Base-by-base conservation (phyloP, 2,113 vertebrate species). In the Ondatra zibethicus region DNA sequence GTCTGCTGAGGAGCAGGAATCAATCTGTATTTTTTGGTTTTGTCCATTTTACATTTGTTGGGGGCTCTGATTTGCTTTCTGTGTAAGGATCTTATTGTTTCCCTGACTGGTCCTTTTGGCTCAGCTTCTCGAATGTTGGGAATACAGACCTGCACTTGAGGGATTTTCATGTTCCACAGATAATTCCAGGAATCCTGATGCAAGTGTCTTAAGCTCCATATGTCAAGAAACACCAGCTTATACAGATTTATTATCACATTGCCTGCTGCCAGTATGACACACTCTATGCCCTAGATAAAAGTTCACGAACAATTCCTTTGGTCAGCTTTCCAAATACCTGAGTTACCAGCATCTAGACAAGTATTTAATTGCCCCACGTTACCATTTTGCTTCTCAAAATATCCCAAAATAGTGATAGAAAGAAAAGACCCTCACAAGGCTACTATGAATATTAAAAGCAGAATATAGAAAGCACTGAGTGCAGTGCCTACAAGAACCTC, bases 281-380 rank as follows among this genome's bases (percentile, higher is more conserved):
- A 23, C 75, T 65, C 27, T 25, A 4, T 70, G 25, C 10, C 77
- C 7, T 47, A 81, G 55, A 42, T 65, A 42, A 82, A 84, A 95
- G 12, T 13, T 52, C 31, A 19, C 17, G 23, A 7, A 19, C 27
- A 36, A 25, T 94, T 92, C 7, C 33, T 93, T 75, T 88, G 78
- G 23, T 87, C 78, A 90, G 70, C 39, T 94, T 86, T 92, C 63
- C 33, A 77, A 68, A 96, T 66, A 5, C 29, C 88, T 0, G 3
- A 85, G n/a, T 88, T 88, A 58, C 77, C 39, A 88, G 39, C 17
- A n/a, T 11, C 88, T 36, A 13, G 50, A 72, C 61, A 88, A 66
- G 73, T 25, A 78, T 63, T 88, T 92, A 81, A 68, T 65, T 92
- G 96, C 70, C 94, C 72, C 66, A 66, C 94, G 55, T 3, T n/a